Conservation (phyloP, 2,888 invertebrate genomes). For the Sphecodes monilicornis region DNA sequence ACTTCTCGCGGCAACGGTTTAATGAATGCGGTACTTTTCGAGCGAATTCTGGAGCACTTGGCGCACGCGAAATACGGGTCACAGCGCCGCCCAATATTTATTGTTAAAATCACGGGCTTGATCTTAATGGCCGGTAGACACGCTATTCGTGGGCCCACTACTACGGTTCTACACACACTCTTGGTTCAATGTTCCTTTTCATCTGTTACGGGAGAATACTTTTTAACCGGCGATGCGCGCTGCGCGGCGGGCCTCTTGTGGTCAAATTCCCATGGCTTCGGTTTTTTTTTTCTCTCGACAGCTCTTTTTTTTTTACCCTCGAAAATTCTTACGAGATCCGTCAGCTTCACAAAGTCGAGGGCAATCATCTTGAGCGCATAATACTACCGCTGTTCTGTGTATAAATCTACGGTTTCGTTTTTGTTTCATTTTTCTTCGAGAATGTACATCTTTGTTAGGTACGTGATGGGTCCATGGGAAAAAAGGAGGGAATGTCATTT, state of each 20-base stretch:
- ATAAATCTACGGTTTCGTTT: not conserved
- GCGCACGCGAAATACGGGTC: constrained; percentile 48
- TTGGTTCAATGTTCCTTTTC: constrained; percentile 28
- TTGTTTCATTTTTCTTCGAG: not conserved
- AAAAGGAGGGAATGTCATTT: not conserved
- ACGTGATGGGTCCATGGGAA: not conserved
- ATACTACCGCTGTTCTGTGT: not conserved
- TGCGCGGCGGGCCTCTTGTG: not conserved
- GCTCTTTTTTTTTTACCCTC: not conserved
- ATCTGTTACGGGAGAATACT: not conserved
- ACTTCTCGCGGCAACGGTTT: not conserved
- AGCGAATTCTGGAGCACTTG: constrained; percentile 9
- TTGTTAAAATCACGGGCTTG: constrained; percentile 24
- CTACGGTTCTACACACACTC: not conserved
- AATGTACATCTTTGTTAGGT: not conserved
- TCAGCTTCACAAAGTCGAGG: constrained; percentile 2
- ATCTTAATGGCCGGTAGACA: constrained; percentile 39
- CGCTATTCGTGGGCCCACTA: constrained; percentile 38
- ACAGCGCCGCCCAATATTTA: constrained; percentile 48
- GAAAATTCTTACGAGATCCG: not conserved
- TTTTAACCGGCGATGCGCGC: not conserved
- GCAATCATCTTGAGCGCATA: not conserved
- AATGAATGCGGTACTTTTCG: not conserved
- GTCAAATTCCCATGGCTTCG: constrained; percentile 11
- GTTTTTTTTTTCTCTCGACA: not conserved